Evolutionary conservation across 2,888 invertebrate species (phyloP).

Genomic region (Caenorhabditis macrosperma): DNA sequence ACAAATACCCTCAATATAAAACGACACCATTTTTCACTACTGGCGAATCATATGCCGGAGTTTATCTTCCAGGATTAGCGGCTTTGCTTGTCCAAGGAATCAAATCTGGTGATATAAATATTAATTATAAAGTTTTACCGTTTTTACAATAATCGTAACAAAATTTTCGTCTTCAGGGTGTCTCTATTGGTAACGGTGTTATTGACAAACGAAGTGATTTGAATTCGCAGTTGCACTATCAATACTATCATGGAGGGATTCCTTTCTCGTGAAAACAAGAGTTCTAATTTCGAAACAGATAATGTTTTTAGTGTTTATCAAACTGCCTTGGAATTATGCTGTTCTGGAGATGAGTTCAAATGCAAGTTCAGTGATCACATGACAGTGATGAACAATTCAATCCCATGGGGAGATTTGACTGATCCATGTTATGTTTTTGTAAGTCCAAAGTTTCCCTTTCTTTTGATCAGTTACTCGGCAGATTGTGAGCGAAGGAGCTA

Average conservation of each 20-base stretch:
- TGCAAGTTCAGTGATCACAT: conserved; percentile 57
- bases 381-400: conserved; percentile 52
- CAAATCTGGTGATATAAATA: conserved; percentile 47
- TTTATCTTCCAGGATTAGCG: conserved; percentile 65
- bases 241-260: conserved; percentile 68
- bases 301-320: conserved; percentile 43
- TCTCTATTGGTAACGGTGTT: conserved; percentile 72
- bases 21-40: conserved; percentile 64
- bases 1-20: conserved; percentile 55
- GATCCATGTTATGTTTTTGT: conserved; percentile 62
- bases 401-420: conserved; percentile 56
- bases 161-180: conserved; percentile 60
- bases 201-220: conserved; percentile 63
- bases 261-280: conserved; percentile 43
- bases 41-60: conserved; percentile 71
- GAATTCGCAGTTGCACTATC: conserved; percentile 68
- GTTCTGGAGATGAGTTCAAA: conserved; percentile 60
- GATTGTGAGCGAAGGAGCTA: conserved; percentile 33
- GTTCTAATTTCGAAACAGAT: background rate
- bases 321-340: conserved; percentile 53
- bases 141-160: background rate
- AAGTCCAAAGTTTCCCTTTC: background rate
- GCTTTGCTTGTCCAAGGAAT: conserved; percentile 58
- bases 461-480: background rate
- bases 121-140: conserved; percentile 62